Percentiles rank a stretch among this genome's conserved stretches.
phyloP scores from a whole-genome alignment of 2,888 invertebrate genomes.

The Epinotia demarniana region DNA sequence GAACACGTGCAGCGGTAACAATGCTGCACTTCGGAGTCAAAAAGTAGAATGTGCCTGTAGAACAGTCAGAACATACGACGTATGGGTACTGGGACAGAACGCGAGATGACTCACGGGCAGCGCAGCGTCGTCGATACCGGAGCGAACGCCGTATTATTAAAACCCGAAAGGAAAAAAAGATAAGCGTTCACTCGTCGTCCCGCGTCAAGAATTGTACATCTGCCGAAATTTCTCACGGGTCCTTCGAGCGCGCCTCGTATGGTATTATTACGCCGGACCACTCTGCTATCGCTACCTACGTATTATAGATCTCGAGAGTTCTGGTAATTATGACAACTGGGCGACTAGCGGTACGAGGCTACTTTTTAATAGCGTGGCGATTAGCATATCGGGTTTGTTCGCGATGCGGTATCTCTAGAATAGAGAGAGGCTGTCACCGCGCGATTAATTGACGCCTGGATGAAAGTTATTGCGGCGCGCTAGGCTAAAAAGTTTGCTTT shows the following conservation, averaged over 20 bases:
- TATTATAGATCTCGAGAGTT: conserved; percentile 68
- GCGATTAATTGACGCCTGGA: conserved; percentile 45
- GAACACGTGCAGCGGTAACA: conserved; percentile 74
- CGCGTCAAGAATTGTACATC: conserved; percentile 84
- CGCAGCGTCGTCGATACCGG: conserved; percentile 71
- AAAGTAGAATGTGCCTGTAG: not conserved
- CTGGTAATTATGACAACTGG: conserved; percentile 76
- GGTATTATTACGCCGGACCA: conserved; percentile 78
- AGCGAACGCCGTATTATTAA: conserved; percentile 77
- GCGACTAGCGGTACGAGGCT: conserved; percentile 74
- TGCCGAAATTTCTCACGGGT: conserved; percentile 85
- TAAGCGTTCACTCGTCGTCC: conserved; percentile 80
- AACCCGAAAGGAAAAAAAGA: conserved; percentile 71
- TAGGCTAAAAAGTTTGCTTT: conserved; percentile 33
- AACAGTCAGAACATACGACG: not conserved
- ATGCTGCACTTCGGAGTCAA: not conserved
- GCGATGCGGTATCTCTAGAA: conserved; percentile 57
- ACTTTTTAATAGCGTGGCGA: conserved; percentile 71
- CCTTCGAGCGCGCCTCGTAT: conserved; percentile 67
- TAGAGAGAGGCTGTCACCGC: conserved; percentile 52
- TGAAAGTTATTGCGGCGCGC: conserved; percentile 42
- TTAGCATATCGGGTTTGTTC: conserved; percentile 74
- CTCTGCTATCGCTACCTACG: conserved; percentile 70
- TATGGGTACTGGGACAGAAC: conserved; percentile 52
- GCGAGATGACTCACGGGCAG: conserved; percentile 78